Conservation (phyloP, 53 echinoderm and acorn worm genomes). For the Antedon mediterranea region DNA sequence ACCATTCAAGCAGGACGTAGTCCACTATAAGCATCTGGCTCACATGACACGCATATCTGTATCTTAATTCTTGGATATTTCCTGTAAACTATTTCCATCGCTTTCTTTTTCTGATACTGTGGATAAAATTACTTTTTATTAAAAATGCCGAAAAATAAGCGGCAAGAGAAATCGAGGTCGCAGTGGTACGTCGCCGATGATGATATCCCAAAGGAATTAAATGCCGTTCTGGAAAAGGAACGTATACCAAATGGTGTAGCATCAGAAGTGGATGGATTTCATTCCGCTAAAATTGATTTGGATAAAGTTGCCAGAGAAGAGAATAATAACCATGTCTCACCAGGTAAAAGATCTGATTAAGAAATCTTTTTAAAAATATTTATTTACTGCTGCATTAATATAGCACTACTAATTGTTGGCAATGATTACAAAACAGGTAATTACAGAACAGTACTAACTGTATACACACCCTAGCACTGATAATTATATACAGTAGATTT, state of each 20-base stretch:
- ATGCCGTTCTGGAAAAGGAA: background rate
- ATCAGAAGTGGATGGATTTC: background rate
- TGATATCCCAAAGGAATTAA: background rate
- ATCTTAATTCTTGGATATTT: background rate
- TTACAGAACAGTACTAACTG: too few species aligned
- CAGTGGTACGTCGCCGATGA: background rate
- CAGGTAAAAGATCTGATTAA: background rate
- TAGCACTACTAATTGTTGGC: too few species aligned
- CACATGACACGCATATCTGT: too few species aligned
- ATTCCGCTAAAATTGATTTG: background rate
- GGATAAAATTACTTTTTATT: background rate
- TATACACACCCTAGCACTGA: too few species aligned
- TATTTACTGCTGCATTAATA: too few species aligned
- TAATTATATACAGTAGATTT: too few species aligned
- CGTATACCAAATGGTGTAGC: background rate
- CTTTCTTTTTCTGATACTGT: background rate
- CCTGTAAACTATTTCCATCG: background rate
- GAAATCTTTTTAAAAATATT: too few species aligned
- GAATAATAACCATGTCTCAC: background rate
- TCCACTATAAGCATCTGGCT: too few species aligned
- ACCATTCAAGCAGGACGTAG: too few species aligned
- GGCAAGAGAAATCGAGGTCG: background rate
- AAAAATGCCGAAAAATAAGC: background rate
- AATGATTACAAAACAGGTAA: too few species aligned
- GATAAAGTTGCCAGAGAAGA: background rate